Percentiles rank a stretch among this genome's conserved stretches.
Evolutionary conservation across 2,113 vertebrate genomes (phyloP).

Genomic region (Indicator maculatus): DNA sequence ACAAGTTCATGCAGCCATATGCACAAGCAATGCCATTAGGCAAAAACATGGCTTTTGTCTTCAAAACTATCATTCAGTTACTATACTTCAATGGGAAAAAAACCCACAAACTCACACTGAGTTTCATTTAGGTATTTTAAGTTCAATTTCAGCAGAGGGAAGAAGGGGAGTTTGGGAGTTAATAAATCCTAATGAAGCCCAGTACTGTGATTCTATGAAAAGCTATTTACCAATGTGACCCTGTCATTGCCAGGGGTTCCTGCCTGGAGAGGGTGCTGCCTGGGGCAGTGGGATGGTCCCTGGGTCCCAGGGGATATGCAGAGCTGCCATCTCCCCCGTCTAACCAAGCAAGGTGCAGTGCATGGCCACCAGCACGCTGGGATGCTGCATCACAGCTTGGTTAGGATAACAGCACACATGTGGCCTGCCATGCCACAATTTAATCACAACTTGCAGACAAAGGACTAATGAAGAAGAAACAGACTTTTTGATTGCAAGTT

Average conservation of each 20-base stretch:
- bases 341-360: accelerated
- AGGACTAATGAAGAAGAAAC: neutral
- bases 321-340: neutral
- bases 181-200: neutral
- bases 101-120: neutral
- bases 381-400: neutral
- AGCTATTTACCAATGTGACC: neutral
- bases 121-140: constrained; percentile 29
- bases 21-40: neutral
- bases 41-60: neutral
- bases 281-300: neutral
- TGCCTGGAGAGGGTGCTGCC: neutral
- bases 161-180: neutral
- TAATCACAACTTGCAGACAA: neutral
- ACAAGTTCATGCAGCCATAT: neutral
- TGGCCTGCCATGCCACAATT: neutral
- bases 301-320: accelerated
- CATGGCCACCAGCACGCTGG: accelerated
- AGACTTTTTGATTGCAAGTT: neutral
- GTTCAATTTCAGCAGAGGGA: neutral
- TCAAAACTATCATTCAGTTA: neutral
- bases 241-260: neutral
- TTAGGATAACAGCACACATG: neutral
- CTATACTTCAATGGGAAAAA: neutral
- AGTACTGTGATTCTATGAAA: neutral